Evolutionary conservation across 2,113 vertebrate genomes (phyloP).

Genomic region (Colius striatus): DNA sequence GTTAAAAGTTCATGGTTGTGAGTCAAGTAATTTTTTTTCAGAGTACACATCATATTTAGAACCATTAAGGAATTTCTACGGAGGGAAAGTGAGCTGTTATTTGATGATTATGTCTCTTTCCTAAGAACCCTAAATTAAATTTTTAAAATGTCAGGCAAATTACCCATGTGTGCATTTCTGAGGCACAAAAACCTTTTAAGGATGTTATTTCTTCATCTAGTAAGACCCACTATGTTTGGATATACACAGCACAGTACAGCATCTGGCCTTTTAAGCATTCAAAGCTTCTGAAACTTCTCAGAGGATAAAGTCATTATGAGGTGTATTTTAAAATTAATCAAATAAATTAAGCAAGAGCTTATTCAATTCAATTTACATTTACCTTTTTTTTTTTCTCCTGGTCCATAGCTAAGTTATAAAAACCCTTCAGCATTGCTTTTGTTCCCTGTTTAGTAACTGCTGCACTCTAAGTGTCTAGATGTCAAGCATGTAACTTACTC

Average conservation of each 20-base stretch:
- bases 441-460: not conserved
- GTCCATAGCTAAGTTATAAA: not conserved
- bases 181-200: constrained; percentile 37
- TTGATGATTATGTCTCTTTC: constrained; percentile 60
- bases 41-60: constrained; percentile 13
- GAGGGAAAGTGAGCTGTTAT: constrained; percentile 33
- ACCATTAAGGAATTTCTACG: constrained; percentile 44
- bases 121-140: constrained; percentile 62
- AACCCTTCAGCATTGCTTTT: not conserved
- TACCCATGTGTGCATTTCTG: not conserved
- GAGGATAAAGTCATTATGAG: constrained; percentile 54
- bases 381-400: not conserved
- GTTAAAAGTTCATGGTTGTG: constrained; percentile 51
- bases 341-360: constrained; percentile 47
- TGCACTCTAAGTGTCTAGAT: not conserved
- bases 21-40: constrained; percentile 41
- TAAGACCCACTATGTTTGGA: not conserved
- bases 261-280: constrained; percentile 21
- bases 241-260: not conserved
- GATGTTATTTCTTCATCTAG: constrained; percentile 33
- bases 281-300: constrained; percentile 36
- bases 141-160: constrained; percentile 67
- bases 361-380: constrained; percentile 38
- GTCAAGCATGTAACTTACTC: not conserved
- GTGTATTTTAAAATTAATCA: constrained; percentile 60